Conservation (phyloP, 2,113 vertebrate species). For the Daboia siamensis region DNA sequence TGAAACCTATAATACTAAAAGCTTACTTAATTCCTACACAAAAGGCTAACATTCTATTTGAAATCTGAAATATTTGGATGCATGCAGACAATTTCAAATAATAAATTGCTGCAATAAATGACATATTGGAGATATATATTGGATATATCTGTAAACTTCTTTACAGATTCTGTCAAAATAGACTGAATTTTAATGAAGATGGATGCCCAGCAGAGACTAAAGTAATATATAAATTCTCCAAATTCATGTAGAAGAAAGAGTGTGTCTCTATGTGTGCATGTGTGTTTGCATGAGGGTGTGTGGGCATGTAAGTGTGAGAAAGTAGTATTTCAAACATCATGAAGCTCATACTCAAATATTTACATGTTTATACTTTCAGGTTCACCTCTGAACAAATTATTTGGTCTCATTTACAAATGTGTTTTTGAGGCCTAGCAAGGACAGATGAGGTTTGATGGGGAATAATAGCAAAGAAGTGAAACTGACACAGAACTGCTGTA, state of each 20-base stretch:
- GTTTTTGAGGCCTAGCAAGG: slow-evolving; percentile 53
- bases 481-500: slow-evolving; percentile 62
- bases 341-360: slow-evolving; percentile 72
- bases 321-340: slow-evolving; percentile 60
- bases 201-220: slow-evolving; percentile 60
- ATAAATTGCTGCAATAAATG: rapidly evolving
- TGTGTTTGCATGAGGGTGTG: slow-evolving; percentile 1
- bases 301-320: not conserved
- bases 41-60: not conserved
- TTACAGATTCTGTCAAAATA: slow-evolving; percentile 48
- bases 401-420: slow-evolving; percentile 71
- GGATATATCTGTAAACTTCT: slow-evolving; percentile 2
- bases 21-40: slow-evolving; percentile 7
- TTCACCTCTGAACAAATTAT: slow-evolving; percentile 67
- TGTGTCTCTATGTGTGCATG: not conserved
- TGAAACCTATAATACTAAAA: not conserved
- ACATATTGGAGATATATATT: not conserved
- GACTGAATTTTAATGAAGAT: slow-evolving; percentile 66
- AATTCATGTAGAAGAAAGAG: slow-evolving; percentile 55
- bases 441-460: slow-evolving; percentile 66
- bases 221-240: slow-evolving; percentile 60
- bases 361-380: slow-evolving; percentile 66
- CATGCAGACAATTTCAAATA: not conserved
- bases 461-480: slow-evolving; percentile 67
- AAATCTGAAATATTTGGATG: not conserved